A percentile compares a stretch with the other conserved stretches of the same genome.
These are phyloP conservation scores for Austrolebias charrua DNA, from an alignment of 2,797 vertebrate species.

Conservation along the genomic window DNA sequence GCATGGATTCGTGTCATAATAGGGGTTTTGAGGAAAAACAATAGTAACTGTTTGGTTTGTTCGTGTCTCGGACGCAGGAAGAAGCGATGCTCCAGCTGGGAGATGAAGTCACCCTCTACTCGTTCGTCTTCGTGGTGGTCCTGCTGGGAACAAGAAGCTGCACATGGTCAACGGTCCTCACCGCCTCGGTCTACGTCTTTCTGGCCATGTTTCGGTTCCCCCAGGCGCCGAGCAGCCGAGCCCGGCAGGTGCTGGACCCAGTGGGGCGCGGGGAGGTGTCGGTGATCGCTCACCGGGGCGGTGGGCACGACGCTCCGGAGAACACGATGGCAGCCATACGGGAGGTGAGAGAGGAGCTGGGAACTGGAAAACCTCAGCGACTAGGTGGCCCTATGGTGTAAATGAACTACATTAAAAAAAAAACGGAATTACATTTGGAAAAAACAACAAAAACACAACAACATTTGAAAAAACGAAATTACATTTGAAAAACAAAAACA, in stretches of 20 bases:
- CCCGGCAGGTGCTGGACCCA: constrained; percentile 82
- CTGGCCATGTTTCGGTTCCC: constrained; percentile 83
- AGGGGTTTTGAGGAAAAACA: too few relatives aligned
- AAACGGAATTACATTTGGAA: too few relatives aligned
- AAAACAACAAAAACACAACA: too few relatives aligned
- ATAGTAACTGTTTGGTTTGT: too few relatives aligned
- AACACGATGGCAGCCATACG: constrained; percentile 92
- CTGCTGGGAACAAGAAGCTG: constrained; percentile 83
- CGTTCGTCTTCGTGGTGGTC: constrained; percentile 74
- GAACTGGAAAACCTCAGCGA: too few relatives aligned
- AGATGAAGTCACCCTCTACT: constrained; percentile 76
- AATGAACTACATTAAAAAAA: too few relatives aligned
- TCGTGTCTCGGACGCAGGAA: too few relatives aligned
- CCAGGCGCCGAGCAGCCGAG: constrained; percentile 75
- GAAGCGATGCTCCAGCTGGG: constrained; percentile 82
- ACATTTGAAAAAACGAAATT: too few relatives aligned
- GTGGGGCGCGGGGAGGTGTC: constrained; percentile 58
- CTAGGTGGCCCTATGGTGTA: too few relatives aligned
- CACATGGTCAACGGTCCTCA: constrained; percentile 76
- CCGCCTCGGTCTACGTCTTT: constrained; percentile 80
- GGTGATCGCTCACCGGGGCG: constrained; percentile 88
- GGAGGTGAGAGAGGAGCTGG: constrained; percentile 75
- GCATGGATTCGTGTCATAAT: too few relatives aligned
- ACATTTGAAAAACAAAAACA: too few relatives aligned
- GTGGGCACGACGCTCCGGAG: constrained; percentile 92